phyloP scores from a whole-genome alignment of 1,140 invertebrate species.

The Drosophila lowei region DNA sequence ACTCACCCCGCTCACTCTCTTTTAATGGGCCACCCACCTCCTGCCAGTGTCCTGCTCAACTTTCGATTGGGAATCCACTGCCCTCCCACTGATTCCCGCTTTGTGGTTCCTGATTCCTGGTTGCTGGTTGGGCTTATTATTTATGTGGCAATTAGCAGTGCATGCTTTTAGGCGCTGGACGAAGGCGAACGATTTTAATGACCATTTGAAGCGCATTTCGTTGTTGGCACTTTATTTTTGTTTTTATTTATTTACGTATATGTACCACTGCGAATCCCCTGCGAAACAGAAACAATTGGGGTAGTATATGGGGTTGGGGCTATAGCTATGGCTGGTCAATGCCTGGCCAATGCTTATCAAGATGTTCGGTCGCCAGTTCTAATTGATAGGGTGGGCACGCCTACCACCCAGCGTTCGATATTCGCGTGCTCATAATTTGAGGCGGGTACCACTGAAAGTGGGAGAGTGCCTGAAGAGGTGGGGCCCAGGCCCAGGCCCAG shows the following conservation, averaged over 20 bases:
- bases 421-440: conserved; percentile 79
- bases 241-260: conserved; percentile 63
- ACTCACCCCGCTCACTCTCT: neutral
- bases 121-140: conserved; percentile 60
- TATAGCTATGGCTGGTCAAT: neutral
- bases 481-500: too few species aligned
- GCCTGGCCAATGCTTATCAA: conserved; percentile 57
- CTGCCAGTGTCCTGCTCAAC: neutral
- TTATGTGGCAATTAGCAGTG: conserved; percentile 76
- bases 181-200: conserved; percentile 66
- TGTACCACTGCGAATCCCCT: conserved; percentile 17
- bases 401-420: conserved; percentile 63
- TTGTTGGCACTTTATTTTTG: conserved; percentile 76
- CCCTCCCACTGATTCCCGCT: neutral
- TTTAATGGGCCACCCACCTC: too few species aligned
- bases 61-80: neutral
- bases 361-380: conserved; percentile 74
- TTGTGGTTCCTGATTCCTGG: conserved; percentile 15
- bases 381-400: conserved; percentile 78
- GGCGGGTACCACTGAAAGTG: neutral
- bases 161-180: conserved; percentile 57
- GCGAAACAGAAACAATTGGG: neutral
- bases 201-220: conserved; percentile 79
- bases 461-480: neutral
- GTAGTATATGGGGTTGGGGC: neutral